Evolutionary conservation across 2,797 vertebrate species (phyloP), one percentile per base, ranked within the genome.

Genomic region (Coluber constrictor): DNA sequence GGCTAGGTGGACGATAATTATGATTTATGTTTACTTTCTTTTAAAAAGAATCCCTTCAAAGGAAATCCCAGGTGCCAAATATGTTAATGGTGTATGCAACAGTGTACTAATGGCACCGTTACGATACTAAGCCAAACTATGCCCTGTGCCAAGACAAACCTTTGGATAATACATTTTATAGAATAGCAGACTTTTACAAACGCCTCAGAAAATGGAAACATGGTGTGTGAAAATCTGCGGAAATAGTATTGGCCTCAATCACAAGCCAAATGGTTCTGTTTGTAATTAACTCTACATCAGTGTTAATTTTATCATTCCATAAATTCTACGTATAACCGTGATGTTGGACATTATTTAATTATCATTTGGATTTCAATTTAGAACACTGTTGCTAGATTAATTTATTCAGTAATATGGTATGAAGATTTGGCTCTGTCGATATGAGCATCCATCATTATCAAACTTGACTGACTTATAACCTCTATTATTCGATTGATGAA

Each of bases 1-100:
- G 92, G 96, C 94, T 95, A 96, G 95, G 95, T 93, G 0, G 95
- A 97, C 88, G 90, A 95, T 95, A 96, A 96, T 97, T 96, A 92
- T 97, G 95, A 97, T 96, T 97, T 96, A 97, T 95, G 95, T 93
- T n/a, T 4, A 43, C 95, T 94, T 97, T 97, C 96, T 97, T 97
- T 95, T 96, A 95, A 27, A 74, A 74, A 61, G 74, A 32, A 55
- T 59, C 55, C 55, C 96, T 97, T 96, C 96, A 96, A 96, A 93
- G 91, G 60, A 96, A 97, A 95, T 97, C 97, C 97, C 97, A 97
- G 95, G 97, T 98, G 97, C 97, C 96, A 97, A 96, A 95, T 96
- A 97, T 97, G 97, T 98, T 98, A 98, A 98, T 91, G 97, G 97
- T 91, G 96, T 97, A 96, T 96, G 97, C 97, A 98, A 98, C 97